phyloP scores from a whole-genome alignment of 2,797 vertebrate species.

The Cyprinodon diabolis region DNA sequence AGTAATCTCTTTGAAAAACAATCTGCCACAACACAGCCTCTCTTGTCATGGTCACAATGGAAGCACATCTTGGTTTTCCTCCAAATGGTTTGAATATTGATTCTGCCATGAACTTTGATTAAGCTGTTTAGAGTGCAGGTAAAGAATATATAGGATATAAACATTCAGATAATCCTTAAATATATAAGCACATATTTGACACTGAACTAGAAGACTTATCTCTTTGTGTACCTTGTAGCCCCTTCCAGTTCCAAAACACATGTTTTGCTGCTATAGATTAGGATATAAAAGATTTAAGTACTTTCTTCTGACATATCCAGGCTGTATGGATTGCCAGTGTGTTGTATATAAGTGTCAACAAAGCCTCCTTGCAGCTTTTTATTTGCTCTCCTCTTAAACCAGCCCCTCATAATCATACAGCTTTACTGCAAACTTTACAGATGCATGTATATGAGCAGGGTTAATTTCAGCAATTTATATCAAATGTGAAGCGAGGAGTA shows the following conservation, averaged over 20 bases:
- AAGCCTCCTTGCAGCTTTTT: slow-evolving; percentile 7
- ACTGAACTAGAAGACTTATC: slow-evolving; percentile 14
- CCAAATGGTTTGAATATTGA: neutral
- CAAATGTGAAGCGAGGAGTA: too few relatives aligned
- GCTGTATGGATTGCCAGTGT: slow-evolving; percentile 51
- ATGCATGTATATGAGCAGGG: neutral
- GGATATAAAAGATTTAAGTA: slow-evolving; percentile 5
- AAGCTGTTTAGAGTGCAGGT: slow-evolving; percentile 6
- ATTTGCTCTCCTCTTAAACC: slow-evolving; percentile 19
- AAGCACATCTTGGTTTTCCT: slow-evolving; percentile 5
- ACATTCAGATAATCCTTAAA: slow-evolving; percentile 19
- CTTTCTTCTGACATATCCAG: slow-evolving; percentile 18
- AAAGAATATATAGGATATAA: slow-evolving; percentile 2
- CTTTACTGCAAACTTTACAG: neutral
- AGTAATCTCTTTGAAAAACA: slow-evolving; percentile 35
- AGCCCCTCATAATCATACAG: slow-evolving; percentile 24
- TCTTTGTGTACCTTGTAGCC: slow-evolving; percentile 34
- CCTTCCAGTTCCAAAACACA: slow-evolving; percentile 27
- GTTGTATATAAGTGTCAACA: slow-evolving; percentile 27
- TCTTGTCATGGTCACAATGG: slow-evolving; percentile 36
- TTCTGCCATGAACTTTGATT: neutral
- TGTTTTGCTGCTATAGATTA: slow-evolving; percentile 19
- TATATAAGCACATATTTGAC: slow-evolving; percentile 21
- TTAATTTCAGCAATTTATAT: neutral
- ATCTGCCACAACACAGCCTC: slow-evolving; percentile 21